These are phyloP conservation scores for Prionace glauca DNA, from an alignment of 2,797 vertebrate species.

Conservation along the genomic window DNA sequence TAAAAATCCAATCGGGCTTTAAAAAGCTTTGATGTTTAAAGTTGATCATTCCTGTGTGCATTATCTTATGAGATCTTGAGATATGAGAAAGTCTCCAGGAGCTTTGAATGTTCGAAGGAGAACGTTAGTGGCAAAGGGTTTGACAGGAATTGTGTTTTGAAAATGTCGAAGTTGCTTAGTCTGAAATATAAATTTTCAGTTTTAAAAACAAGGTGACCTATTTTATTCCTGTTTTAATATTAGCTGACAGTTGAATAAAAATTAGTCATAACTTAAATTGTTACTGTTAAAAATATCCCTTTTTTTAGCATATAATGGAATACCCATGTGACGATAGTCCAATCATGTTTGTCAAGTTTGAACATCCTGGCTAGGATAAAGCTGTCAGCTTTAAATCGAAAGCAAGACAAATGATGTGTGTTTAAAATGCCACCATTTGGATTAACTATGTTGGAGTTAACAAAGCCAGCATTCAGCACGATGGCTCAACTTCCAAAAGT, in stretches of 20 bases:
- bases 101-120: neutral
- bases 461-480: neutral
- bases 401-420: neutral
- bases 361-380: neutral
- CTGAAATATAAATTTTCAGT: neutral
- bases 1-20: neutral
- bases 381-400: neutral
- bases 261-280: neutral
- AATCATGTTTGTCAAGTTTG: neutral
- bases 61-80: neutral
- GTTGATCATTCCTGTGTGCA: neutral
- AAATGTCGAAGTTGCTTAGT: slow-evolving; percentile 8
- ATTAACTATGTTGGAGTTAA: neutral
- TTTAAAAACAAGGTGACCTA: neutral
- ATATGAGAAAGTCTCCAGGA: neutral
- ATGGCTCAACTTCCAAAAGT: neutral
- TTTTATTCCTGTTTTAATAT: slow-evolving; percentile 1
- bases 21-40: neutral
- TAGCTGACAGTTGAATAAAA: neutral
- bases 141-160: slow-evolving; percentile 4
- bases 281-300: neutral
- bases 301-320: neutral
- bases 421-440: neutral
- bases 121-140: neutral
- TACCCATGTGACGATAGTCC: neutral